Conservation (phyloP, 1,140 invertebrate genomes). For the Calosoma granatense region DNA sequence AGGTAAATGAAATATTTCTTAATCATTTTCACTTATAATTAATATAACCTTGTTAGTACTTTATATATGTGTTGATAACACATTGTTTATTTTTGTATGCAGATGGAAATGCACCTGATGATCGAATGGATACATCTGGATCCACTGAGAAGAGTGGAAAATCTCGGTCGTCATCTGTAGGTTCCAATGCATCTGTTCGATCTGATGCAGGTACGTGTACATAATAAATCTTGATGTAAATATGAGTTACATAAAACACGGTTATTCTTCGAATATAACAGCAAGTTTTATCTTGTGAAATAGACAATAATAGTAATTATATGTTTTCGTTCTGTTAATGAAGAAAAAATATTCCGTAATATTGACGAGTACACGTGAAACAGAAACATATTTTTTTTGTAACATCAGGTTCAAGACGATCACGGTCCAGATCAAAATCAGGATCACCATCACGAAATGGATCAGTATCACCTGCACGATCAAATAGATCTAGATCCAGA, state of each 20-base stretch:
- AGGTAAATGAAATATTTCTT: background rate
- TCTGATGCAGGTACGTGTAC: background rate
- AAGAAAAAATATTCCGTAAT: no score
- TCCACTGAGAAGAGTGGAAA: background rate
- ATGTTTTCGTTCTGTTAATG: no score
- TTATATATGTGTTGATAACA: background rate
- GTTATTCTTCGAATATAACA: no score
- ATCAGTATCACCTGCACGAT: constrained; percentile 19
- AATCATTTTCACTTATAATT: background rate
- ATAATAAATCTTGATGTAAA: background rate
- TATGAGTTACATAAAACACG: no score
- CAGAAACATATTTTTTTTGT: background rate
- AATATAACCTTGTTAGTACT: background rate
- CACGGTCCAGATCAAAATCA: constrained; percentile 24
- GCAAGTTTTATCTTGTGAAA: no score
- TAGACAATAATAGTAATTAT: no score
- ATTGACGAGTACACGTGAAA: background rate
- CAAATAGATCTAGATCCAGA: constrained; percentile 15
- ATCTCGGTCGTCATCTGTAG: background rate
- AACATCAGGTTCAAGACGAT: background rate
- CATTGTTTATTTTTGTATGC: background rate
- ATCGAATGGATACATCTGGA: background rate
- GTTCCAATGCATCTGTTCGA: background rate
- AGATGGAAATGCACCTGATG: background rate
- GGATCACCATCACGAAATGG: constrained; percentile 19